Conservation (phyloP, 2,113 vertebrate species). For the Polypterus bichir region DNA sequence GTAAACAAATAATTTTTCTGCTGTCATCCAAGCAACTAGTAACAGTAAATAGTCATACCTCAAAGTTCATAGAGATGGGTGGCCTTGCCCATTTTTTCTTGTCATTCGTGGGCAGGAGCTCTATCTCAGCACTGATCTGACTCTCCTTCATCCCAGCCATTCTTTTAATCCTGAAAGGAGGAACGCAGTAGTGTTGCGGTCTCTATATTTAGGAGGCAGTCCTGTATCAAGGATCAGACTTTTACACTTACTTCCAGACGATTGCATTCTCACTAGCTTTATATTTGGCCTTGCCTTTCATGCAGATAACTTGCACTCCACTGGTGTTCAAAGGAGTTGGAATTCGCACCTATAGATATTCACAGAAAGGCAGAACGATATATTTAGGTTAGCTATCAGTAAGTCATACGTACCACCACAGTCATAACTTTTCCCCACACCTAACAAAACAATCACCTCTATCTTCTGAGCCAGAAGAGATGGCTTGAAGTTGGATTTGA, state of each 20-base stretch:
- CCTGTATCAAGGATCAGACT: neutral
- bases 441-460: slow-evolving; percentile 57
- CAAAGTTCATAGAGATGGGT: slow-evolving; percentile 99
- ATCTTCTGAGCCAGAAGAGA: slow-evolving; percentile 97
- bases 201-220: neutral
- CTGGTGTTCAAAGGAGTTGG: slow-evolving; percentile 95
- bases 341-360: slow-evolving; percentile 71
- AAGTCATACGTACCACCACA: neutral
- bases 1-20: neutral
- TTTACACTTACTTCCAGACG: slow-evolving; percentile 86
- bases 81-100: slow-evolving; percentile 99
- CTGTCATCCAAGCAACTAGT: neutral
- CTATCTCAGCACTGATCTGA: slow-evolving; percentile 97
- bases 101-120: slow-evolving; percentile 94
- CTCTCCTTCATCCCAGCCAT: slow-evolving; percentile 99
- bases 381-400: neutral
- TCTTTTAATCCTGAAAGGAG: slow-evolving; percentile 76
- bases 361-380: too few relatives aligned
- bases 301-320: slow-evolving; percentile 96
- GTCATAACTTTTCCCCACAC: neutral
- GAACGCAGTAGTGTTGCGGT: neutral
- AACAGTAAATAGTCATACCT: slow-evolving; percentile 48
- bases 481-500: slow-evolving; percentile 98
- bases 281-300: slow-evolving; percentile 98
- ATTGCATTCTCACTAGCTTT: slow-evolving; percentile 99